These are phyloP conservation scores for Hypena proboscidalis DNA, from an alignment of 2,888 invertebrate species.

Conservation along the genomic window DNA sequence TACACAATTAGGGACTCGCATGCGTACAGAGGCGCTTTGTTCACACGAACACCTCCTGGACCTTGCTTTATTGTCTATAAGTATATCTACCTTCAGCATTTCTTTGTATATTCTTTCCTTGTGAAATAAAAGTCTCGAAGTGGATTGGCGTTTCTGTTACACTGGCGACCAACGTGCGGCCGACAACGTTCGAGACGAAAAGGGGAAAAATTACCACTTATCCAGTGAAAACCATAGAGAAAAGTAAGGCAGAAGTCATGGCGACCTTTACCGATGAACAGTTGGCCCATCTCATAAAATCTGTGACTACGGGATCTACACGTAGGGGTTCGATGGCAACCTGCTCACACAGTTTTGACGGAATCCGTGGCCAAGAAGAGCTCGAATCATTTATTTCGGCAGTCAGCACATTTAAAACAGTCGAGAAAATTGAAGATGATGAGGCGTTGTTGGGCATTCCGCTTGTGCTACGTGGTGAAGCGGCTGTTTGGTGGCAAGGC, in stretches of 20 bases:
- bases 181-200: neutral
- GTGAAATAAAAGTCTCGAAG: no score
- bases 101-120: no score
- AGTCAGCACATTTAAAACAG: conserved; percentile 21
- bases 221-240: neutral
- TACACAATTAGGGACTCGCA: no score
- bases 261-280: neutral
- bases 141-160: no score
- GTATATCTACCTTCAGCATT: no score
- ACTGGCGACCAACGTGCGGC: conserved; percentile 3
- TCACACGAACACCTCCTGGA: no score
- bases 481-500: neutral
- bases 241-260: no score
- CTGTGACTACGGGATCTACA: neutral
- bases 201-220: conserved; percentile 1
- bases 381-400: conserved; percentile 16
- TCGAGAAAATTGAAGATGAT: conserved; percentile 17
- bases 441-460: neutral
- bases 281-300: neutral
- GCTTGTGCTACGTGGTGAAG: neutral
- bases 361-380: conserved; percentile 18
- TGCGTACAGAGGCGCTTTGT: no score
- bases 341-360: conserved; percentile 11
- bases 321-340: neutral
- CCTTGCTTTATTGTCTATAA: no score